Base-by-base conservation (phyloP, 2,113 vertebrate genomes). In the Takifugu bimaculatus region DNA sequence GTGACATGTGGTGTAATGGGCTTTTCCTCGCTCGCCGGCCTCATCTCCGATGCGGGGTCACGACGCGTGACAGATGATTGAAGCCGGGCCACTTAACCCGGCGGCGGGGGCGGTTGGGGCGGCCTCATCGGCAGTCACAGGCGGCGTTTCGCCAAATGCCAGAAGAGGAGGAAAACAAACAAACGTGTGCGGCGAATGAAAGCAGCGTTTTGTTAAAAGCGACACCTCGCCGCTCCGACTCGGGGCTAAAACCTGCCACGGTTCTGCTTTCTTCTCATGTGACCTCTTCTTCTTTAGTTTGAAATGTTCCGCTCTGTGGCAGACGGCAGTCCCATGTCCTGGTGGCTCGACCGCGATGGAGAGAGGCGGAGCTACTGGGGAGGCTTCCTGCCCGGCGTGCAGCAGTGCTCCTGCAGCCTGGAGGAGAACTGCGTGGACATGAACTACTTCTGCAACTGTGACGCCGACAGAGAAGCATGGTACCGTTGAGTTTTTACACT, bases 381-480 rank as follows among this genome's bases (percentile, higher is more conserved):
- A 60, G 96, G 95, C 26, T 93, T 92, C 51, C 87, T 94, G 63
- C 96, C 96, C 0, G 94, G 94, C 58, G 89, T 95, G 6, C 96
- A 96, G 69, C 94, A 96, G 70, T 99, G 97, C 73, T 93, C 93
- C 50, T 98, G 97, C 83, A 95, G 95, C 80, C 81, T 99, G 81
- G 93, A 97, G 55, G 95, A 96, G 85, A 97, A 93, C 88, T 99
- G 97, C 80, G 77, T 94, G 49, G 96, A 99, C 80, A 91, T 94
- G 89, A 93, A 89, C 83, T 94, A 95, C 84, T 96, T 98, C 90
- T 98, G 97, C 89, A 99, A 98, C 86, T 99, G 97, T 63, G 97
- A 98, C 0, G 94, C 95, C 4, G 95, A 97, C 77, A 89, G 81
- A 68, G 91, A 95, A 47, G 74, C 93, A 70, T 98, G 96, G 96